Conservation (phyloP, 2,113 vertebrate species). For the Otocyon megalotis region DNA sequence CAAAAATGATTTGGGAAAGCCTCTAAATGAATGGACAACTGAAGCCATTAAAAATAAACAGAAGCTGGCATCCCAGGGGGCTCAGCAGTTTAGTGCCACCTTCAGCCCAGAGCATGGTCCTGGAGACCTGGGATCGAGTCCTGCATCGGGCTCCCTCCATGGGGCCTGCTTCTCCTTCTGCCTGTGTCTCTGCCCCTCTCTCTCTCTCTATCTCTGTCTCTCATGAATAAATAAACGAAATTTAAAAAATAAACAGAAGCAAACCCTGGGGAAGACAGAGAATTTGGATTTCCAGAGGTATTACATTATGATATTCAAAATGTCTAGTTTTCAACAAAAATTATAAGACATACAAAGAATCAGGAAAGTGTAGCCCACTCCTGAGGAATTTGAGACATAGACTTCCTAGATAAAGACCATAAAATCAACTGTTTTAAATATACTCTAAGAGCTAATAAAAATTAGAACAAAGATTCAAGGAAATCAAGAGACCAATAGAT, state of each 20-base stretch:
- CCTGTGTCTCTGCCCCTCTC: no score
- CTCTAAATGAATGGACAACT: background rate
- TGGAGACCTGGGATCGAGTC: no score
- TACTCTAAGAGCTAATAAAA: background rate
- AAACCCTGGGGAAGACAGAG: background rate
- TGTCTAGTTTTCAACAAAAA: background rate
- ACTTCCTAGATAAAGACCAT: conserved; percentile 5
- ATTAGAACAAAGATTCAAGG: background rate
- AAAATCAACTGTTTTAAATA: background rate
- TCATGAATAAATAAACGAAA: no score
- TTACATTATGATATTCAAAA: background rate
- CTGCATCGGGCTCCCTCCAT: no score
- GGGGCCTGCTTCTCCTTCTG: no score
- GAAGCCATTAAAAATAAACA: background rate
- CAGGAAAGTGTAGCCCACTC: background rate
- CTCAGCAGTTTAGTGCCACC: no score
- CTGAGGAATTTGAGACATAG: background rate
- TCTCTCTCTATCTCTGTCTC: no score
- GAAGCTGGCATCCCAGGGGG: background rate
- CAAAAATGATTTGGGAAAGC: background rate
- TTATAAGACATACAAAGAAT: background rate
- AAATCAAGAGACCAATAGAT: background rate
- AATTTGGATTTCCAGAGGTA: background rate
- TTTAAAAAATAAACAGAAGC: background rate
- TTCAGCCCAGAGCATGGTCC: no score